These are phyloP conservation scores for Anthonomus grandis DNA, from an alignment of 1,140 invertebrate species.

Conservation along the genomic window DNA sequence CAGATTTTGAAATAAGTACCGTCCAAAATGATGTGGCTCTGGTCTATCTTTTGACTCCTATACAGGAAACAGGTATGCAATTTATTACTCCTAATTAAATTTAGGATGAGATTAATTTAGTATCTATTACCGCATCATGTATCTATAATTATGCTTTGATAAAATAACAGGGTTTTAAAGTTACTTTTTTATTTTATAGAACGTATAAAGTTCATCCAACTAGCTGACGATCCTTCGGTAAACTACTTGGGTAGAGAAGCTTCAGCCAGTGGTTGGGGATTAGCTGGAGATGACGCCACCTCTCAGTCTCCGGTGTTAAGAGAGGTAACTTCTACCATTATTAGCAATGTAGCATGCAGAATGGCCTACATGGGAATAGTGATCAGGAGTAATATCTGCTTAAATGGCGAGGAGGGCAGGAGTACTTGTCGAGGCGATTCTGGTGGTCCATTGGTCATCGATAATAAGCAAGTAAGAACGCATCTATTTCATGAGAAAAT, in stretches of 20 bases:
- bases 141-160: too few relatives aligned
- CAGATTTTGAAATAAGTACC: conserved; percentile 1
- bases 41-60: background rate
- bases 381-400: background rate
- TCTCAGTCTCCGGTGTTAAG: conserved; percentile 8
- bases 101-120: too few relatives aligned
- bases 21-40: conserved; percentile 12
- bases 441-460: conserved; percentile 8
- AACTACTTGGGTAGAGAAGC: conserved; percentile 8
- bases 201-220: background rate
- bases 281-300: conserved; percentile 1
- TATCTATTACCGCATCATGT: too few relatives aligned
- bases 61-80: too few relatives aligned
- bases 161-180: too few relatives aligned
- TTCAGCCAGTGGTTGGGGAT: conserved; percentile 6
- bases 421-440: conserved; percentile 17
- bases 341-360: conserved; percentile 14
- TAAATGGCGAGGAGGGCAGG: conserved; percentile 6
- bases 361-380: conserved; percentile 13
- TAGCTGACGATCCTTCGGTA: background rate
- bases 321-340: conserved; percentile 9
- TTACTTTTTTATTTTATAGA: background rate
- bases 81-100: too few relatives aligned
- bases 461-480: conserved; percentile 2
- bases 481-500: too few relatives aligned